A percentile compares a stretch with the other conserved stretches of the same genome.
Conservation (phyloP, 2,113 vertebrate species). For the Peromyscus maniculatus region DNA sequence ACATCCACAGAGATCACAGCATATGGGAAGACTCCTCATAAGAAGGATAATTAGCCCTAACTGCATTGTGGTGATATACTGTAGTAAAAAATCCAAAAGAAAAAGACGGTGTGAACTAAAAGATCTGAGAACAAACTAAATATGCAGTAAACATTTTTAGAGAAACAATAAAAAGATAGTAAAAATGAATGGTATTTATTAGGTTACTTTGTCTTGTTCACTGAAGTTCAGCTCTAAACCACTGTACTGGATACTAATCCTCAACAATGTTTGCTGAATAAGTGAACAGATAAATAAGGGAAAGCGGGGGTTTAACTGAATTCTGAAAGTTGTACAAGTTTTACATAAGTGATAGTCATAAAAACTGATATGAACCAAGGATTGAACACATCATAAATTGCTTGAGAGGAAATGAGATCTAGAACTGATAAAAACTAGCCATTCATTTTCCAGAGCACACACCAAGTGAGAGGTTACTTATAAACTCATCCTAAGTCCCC, state of each 20-base stretch:
- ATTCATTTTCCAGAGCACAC: background rate
- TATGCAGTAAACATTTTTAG: background rate
- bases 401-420: background rate
- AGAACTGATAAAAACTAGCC: background rate
- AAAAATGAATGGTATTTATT: background rate
- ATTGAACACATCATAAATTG: background rate
- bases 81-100: constrained; percentile 14
- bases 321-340: background rate
- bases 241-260: background rate
- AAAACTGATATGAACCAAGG: background rate
- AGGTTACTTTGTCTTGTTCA: constrained; percentile 14
- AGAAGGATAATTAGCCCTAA: background rate
- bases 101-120: background rate
- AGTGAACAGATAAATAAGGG: background rate
- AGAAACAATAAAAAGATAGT: background rate
- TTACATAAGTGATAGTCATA: constrained; percentile 13
- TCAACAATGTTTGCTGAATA: background rate
- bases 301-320: background rate
- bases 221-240: background rate
- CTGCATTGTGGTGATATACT: background rate
- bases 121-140: background rate
- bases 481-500: background rate
- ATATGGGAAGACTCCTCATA: background rate
- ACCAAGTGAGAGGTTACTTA: background rate
- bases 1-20: background rate